phyloP scores from a whole-genome alignment of 2,888 invertebrate species.

The Callosobruchus maculatus region DNA sequence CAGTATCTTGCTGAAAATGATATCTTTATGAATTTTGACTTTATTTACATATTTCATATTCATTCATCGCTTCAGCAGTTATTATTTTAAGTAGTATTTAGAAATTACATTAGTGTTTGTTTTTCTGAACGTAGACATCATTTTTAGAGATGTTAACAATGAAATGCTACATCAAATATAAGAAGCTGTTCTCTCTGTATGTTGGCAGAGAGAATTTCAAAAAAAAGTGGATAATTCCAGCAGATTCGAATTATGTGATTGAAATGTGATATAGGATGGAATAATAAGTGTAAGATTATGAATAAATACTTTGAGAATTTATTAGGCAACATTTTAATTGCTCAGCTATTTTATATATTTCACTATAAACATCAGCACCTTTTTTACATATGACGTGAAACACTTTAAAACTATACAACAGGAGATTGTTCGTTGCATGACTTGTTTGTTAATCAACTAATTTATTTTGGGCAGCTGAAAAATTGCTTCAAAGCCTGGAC shows the following conservation, averaged over 20 bases:
- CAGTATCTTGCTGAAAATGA: too few species aligned
- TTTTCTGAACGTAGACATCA: background rate
- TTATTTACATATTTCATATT: too few species aligned
- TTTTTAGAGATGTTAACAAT: conserved; percentile 9
- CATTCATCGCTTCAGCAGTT: too few species aligned
- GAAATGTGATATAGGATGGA: background rate
- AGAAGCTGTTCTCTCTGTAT: conserved; percentile 22
- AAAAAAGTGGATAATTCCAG: conserved; percentile 17
- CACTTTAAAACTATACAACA: background rate
- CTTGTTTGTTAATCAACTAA: background rate
- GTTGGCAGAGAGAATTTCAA: conserved; percentile 18
- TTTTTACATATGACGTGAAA: background rate
- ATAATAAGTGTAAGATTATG: background rate
- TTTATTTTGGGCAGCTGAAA: conserved; percentile 51
- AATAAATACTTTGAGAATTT: background rate
- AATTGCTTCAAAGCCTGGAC: conserved; percentile 63
- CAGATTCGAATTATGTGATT: conserved; percentile 2
- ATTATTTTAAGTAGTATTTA: too few species aligned
- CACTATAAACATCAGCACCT: background rate
- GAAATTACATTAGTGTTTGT: too few species aligned
- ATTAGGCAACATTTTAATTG: background rate
- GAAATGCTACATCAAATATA: conserved; percentile 24
- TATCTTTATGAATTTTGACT: too few species aligned
- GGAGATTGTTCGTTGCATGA: background rate
- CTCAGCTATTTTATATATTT: background rate